Conservation (phyloP, 1,140 invertebrate species). For the Tetramorium alpestre region DNA sequence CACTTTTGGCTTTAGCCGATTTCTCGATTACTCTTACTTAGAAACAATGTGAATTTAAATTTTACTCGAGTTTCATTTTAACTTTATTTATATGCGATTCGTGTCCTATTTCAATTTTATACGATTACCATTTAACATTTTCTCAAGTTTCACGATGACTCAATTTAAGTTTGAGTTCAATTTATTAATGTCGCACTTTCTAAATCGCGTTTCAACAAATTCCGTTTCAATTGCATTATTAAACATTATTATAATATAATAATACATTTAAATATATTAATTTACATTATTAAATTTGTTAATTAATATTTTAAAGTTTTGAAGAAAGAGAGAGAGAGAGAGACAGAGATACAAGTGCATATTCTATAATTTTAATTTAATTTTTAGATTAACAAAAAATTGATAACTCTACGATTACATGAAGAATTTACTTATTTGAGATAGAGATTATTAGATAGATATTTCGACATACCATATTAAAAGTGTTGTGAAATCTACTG, state of each 20-base stretch:
- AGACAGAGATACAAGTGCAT: background rate
- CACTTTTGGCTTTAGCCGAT: background rate
- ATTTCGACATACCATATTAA: background rate
- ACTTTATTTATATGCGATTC: slow-evolving; percentile 28
- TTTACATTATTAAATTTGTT: too few species aligned
- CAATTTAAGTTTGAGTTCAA: slow-evolving; percentile 35
- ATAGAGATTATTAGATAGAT: background rate
- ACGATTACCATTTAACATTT: slow-evolving; percentile 20
- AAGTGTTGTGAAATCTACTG: background rate
- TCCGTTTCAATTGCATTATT: background rate
- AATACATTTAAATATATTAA: background rate
- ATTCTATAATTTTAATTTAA: background rate
- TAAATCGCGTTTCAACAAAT: slow-evolving; percentile 26
- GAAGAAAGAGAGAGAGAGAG: background rate
- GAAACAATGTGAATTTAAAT: slow-evolving; percentile 43
- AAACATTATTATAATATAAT: background rate
- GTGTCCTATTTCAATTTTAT: slow-evolving; percentile 30
- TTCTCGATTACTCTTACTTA: slow-evolving; percentile 1
- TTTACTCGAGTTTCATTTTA: slow-evolving; percentile 39
- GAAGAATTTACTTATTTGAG: background rate
- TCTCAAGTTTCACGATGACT: slow-evolving; percentile 31
- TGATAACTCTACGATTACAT: background rate
- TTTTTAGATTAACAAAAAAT: background rate
- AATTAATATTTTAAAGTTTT: too few species aligned
- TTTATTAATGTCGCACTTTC: background rate